Evolutionary conservation across 2,888 invertebrate genomes (phyloP).

Genomic region (Volucella inflata): DNA sequence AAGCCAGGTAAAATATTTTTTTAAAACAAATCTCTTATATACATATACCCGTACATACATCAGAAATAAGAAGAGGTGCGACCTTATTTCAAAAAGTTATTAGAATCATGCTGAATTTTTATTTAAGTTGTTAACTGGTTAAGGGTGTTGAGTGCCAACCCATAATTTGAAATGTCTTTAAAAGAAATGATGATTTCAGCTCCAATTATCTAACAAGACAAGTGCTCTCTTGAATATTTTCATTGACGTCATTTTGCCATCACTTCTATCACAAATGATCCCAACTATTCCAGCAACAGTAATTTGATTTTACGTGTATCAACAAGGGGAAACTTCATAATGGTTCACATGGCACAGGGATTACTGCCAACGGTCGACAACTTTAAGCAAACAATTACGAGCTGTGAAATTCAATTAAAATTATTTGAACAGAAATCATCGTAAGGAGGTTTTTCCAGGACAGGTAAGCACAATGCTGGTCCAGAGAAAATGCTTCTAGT

Average conservation of each 20-base stretch:
- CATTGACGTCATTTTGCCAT: conserved; percentile 28
- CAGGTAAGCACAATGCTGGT: conserved; percentile 9
- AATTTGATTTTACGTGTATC: conserved; percentile 47
- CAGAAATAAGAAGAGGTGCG: too few species aligned
- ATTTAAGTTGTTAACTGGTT: too few species aligned
- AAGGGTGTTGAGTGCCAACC: too few species aligned
- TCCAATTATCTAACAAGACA: too few species aligned
- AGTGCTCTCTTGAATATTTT: conserved; percentile 13
- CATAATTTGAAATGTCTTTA: too few species aligned
- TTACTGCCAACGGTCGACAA: conserved; percentile 38
- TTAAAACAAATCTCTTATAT: too few species aligned
- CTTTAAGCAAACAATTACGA: conserved; percentile 68
- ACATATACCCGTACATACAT: too few species aligned
- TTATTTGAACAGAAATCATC: conserved; percentile 68
- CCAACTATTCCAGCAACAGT: conserved; percentile 23
- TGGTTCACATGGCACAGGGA: conserved; percentile 10
- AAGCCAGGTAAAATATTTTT: too few species aligned
- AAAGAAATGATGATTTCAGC: too few species aligned
- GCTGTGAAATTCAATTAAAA: conserved; percentile 70
- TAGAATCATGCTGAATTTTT: too few species aligned
- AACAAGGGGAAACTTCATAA: conserved; percentile 1
- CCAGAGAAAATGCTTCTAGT: conserved; percentile 30
- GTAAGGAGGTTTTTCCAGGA: conserved; percentile 43
- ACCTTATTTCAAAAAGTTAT: too few species aligned
- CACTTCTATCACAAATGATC: conserved; percentile 12